Base-by-base conservation (phyloP, 1,140 invertebrate genomes). In the Aethina tumida region DNA sequence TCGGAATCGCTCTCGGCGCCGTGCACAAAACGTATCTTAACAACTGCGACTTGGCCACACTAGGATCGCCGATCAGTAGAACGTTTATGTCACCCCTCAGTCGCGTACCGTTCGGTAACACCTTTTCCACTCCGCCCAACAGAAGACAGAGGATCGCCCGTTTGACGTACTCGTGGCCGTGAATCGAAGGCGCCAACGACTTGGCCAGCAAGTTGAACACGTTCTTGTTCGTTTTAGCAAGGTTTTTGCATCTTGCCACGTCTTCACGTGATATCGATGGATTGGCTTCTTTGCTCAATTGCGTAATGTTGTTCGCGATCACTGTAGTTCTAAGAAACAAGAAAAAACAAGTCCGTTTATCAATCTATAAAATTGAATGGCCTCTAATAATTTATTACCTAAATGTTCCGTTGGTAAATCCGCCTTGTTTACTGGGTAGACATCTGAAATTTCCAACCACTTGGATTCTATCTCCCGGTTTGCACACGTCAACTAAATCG, bases 11-110 rank as follows among this genome's bases (percentile, higher is more conserved):
- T 37, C 95, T 66, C 0, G 94, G 94, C 1, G 96, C 95, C 0
- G 91, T 95, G 55, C 81, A 75, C 25, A 97, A 63, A 2, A 99
- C 95, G 59, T 98, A 99, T 4, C 93, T 78, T 3, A 99, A 63
- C 47, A 99, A 66, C 61, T 99, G 97, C 0, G 95, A 99, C 66
- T 99, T 99, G 3, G 96, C 96, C 27, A 99, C 96, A 32, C 92
- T 96, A 0, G 97, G 97, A 74, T 99, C 97, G 27, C 97, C 97
- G 57, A 99, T 97, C 0, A 99, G 67, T 10, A 99, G 68, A 19
- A 99, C 69, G 64, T 99, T 99, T 30, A 99, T 96, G 58, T 99
- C 97, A 49, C 96, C 97, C 75, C 97, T 80, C 0, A 99, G 70
- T 34, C 97, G 71, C 0, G 95, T 95, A 15, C 96, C 96, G 69